A percentile compares a stretch with the other conserved stretches of the same genome.
Conservation (phyloP, 1,140 invertebrate genomes). For the Musca vetustissima region DNA sequence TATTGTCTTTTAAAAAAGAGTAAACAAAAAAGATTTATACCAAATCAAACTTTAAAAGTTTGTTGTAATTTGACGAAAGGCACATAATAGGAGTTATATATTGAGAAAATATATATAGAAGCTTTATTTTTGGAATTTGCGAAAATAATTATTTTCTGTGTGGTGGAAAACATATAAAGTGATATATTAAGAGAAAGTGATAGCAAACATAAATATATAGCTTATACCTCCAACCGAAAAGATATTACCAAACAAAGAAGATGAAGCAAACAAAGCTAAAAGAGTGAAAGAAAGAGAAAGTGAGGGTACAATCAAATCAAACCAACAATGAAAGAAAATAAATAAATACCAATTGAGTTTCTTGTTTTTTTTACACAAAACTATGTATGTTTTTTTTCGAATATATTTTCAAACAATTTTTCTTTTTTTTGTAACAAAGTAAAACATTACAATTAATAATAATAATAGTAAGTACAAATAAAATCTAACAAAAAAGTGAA, state of each 20-base stretch:
- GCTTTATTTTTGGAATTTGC: background rate
- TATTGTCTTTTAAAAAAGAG: background rate
- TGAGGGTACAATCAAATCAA: too few species aligned
- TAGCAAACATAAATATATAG: background rate
- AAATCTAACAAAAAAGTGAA: conserved; percentile 9
- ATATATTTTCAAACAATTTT: conserved; percentile 12
- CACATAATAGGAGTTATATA: too few species aligned
- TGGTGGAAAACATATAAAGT: too few species aligned
- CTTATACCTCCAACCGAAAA: conserved; percentile 5
- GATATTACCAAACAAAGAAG: background rate
- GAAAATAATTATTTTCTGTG: background rate
- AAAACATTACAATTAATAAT: conserved; percentile 20
- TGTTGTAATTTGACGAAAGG: background rate
- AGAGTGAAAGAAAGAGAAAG: background rate
- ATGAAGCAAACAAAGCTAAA: background rate
- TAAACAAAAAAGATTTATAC: background rate
- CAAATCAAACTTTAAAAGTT: background rate
- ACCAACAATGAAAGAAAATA: background rate
- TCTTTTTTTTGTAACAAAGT: conserved; percentile 21
- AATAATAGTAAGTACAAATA: conserved; percentile 17
- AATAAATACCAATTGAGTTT: conserved; percentile 20
- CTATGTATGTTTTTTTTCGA: conserved; percentile 16
- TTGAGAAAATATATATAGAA: background rate
- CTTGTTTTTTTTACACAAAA: conserved; percentile 8
- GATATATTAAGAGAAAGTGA: background rate